Base-by-base conservation (phyloP, 2,797 vertebrate species). In the Lepilemur ruficaudatus region DNA sequence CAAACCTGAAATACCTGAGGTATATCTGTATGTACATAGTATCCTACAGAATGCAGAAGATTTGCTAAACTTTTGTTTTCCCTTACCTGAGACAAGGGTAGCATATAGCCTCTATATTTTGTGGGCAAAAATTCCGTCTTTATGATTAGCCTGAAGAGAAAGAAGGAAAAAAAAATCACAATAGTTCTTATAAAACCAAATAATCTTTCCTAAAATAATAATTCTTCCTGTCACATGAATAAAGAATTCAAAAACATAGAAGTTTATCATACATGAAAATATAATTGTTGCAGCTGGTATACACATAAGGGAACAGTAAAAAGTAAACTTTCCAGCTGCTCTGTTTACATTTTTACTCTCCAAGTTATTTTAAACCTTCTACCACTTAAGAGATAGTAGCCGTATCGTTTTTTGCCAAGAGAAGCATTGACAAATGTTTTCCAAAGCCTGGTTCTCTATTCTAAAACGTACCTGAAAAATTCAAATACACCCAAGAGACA, bases 111-210 rank as follows among this genome's bases (percentile, higher is more conserved):
- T 96, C 99, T 98, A 57, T 99, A 98, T 97, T 99, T 99, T 4
- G 98, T 99, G 2, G 99, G 99, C 91, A 99, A 99, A 98, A 99
- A 99, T 97, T 99, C 99, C 0, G 99, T 99, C 98, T 99, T 99
- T 98, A 99, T 98, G 97, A 99, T 99, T 86, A 99, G 99, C 91
- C 99, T 99, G 97, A 20, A 0, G 4, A 69, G 25, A 9, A 76
- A 95, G 9, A 4, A 13, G 55, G 75, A 17, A 0, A 2, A 1
- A 61, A 92, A 38, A 15, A 23, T 11, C n/a, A 72, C 6, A 0
- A 35, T 52, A 5, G 81, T 73, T 92, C 93, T 92, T n/a, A 91
- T 46, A 57, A 86, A 92, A 73, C 59, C 46, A 94, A 92, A n/a
- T 32, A 4, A 61, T 5, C 57, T 81, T 20, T n/a, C 67, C 25